These are phyloP conservation scores for Lethenteron camtschaticum DNA, from an alignment of 2,113 vertebrate species.

Conservation along the genomic window DNA sequence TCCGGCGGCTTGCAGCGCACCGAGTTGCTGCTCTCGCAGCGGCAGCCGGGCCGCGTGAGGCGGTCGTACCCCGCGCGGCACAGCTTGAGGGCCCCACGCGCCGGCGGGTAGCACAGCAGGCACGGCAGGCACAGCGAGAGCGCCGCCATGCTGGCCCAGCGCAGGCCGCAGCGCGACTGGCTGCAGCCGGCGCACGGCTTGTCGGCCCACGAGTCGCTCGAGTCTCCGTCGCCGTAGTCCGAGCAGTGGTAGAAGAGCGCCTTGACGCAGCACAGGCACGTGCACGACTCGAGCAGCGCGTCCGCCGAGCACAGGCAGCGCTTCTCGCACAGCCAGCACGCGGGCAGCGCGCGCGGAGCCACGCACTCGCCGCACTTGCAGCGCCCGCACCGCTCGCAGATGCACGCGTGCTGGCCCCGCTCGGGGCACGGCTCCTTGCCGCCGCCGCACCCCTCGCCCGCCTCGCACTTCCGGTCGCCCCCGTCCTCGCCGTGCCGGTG, in stretches of 20 bases:
- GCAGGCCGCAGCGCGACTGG: slow-evolving; percentile 68
- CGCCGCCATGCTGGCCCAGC: slow-evolving; percentile 85
- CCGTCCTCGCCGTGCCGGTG: slow-evolving; percentile 23
- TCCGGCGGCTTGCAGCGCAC: slow-evolving; percentile 60
- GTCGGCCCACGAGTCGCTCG: slow-evolving; percentile 70
- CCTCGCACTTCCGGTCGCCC: too few species aligned
- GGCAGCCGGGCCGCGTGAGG: slow-evolving; percentile 58
- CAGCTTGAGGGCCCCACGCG: slow-evolving; percentile 60
- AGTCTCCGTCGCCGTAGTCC: slow-evolving; percentile 74
- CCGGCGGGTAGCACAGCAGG: slow-evolving; percentile 79
- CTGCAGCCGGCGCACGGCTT: slow-evolving; percentile 68
- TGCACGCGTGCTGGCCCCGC: slow-evolving; percentile 60
- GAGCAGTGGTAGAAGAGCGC: slow-evolving; percentile 96
- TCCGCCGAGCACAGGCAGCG: slow-evolving; percentile 81
- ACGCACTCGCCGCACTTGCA: slow-evolving; percentile 84
- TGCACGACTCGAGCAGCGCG: slow-evolving; percentile 73
- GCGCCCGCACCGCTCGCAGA: slow-evolving; percentile 76
- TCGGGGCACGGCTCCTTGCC: slow-evolving; percentile 10
- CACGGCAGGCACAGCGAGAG: slow-evolving; percentile 68
- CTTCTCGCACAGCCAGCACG: slow-evolving; percentile 61
- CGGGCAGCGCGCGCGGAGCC: slow-evolving; percentile 55
- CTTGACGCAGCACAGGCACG: slow-evolving; percentile 91
- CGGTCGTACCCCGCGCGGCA: slow-evolving; percentile 64
- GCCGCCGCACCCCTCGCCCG: too few species aligned
- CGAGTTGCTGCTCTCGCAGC: slow-evolving; percentile 94